A percentile compares a stretch with the other conserved stretches of the same genome.
These are phyloP conservation scores for Synergus laeviventris DNA, from an alignment of 2,888 invertebrate species.

Conservation along the genomic window DNA sequence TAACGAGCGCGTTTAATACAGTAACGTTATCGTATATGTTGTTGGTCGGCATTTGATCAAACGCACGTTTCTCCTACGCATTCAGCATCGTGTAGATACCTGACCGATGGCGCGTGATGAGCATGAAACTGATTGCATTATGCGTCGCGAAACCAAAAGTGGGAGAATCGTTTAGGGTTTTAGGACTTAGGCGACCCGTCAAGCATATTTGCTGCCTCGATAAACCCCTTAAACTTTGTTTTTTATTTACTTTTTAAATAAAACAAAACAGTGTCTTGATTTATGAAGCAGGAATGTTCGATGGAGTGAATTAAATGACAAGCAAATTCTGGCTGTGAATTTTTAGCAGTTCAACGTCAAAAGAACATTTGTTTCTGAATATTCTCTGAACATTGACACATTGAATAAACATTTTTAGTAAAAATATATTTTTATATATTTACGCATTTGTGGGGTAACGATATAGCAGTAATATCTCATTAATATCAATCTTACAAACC, in stretches of 20 bases:
- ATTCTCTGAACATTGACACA: no score
- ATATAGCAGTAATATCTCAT: no score
- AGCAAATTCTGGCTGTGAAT: background rate
- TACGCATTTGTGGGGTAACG: no score
- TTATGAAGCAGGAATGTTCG: background rate
- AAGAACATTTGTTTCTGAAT: background rate
- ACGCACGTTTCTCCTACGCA: slow-evolving; percentile 75
- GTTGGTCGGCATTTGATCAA: slow-evolving; percentile 72
- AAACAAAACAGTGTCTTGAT: background rate
- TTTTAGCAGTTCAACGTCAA: background rate
- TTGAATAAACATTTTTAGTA: no score
- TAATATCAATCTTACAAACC: no score
- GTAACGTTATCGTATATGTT: slow-evolving; percentile 53
- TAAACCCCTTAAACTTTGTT: background rate
- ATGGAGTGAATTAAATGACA: background rate
- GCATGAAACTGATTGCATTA: slow-evolving; percentile 60
- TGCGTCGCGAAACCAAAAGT: slow-evolving; percentile 48
- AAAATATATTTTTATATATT: no score
- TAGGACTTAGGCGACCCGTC: background rate
- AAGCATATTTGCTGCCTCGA: background rate
- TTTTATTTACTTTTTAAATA: background rate
- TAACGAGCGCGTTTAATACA: slow-evolving; percentile 56
- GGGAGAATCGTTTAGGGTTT: slow-evolving; percentile 52
- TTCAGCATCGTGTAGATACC: slow-evolving; percentile 65
- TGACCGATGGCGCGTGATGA: slow-evolving; percentile 61